Percentiles rank a stretch among this genome's conserved stretches.
Evolutionary conservation across 2,888 invertebrate species (phyloP).

Genomic region (Mycalesis mineus): DNA sequence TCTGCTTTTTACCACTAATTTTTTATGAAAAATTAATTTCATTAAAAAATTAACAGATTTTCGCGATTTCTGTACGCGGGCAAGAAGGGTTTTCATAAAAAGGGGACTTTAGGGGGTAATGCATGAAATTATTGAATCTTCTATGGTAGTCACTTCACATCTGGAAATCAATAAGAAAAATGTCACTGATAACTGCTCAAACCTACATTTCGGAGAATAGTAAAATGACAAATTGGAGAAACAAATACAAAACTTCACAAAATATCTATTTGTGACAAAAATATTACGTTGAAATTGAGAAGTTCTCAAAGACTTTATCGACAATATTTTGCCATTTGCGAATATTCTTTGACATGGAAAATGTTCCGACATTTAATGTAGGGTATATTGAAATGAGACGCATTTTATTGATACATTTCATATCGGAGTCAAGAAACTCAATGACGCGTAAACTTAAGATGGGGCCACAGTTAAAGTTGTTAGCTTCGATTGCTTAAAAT

Average conservation of each 20-base stretch:
- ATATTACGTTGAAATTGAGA: slow-evolving; percentile 1
- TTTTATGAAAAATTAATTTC: too few relatives aligned
- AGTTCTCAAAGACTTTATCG: slow-evolving; percentile 3
- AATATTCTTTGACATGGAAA: not conserved
- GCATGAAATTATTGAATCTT: too few relatives aligned
- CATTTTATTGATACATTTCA: slow-evolving; percentile 10
- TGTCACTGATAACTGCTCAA: too few relatives aligned
- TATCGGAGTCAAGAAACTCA: slow-evolving; percentile 1
- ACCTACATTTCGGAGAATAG: not conserved
- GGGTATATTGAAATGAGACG: slow-evolving; percentile 5
- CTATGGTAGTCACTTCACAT: too few relatives aligned
- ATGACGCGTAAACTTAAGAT: slow-evolving; percentile 7
- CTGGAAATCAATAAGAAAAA: too few relatives aligned
- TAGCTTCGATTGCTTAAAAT: not conserved
- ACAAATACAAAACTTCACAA: not conserved
- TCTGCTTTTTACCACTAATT: too few relatives aligned
- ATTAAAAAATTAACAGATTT: too few relatives aligned
- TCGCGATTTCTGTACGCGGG: too few relatives aligned
- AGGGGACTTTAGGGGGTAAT: too few relatives aligned
- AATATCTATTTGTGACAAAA: not conserved
- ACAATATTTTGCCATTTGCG: slow-evolving; percentile 7
- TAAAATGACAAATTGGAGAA: not conserved
- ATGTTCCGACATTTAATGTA: slow-evolving; percentile 1
- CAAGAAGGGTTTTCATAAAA: too few relatives aligned
- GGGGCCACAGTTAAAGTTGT: not conserved